Evolutionary conservation across 2,113 vertebrate genomes (phyloP).

Genomic region (Sapajus apella): DNA sequence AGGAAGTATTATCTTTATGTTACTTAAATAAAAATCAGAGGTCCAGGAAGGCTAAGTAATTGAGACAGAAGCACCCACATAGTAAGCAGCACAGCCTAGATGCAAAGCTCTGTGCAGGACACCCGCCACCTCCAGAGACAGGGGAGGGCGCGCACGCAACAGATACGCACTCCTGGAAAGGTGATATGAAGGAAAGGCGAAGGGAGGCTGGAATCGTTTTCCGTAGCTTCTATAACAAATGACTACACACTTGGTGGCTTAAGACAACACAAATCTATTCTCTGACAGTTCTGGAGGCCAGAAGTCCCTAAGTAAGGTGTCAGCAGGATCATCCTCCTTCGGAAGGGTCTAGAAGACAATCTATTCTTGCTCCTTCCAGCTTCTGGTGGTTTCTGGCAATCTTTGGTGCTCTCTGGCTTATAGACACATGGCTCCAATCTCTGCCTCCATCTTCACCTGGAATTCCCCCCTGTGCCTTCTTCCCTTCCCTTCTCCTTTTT

Average conservation of each 20-base stretch:
- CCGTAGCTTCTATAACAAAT: not conserved
- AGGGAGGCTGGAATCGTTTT: not conserved
- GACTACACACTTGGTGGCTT: not conserved
- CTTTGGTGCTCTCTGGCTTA: not conserved
- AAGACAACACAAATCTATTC: not conserved
- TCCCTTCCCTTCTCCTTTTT: not conserved
- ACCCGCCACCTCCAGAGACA: not conserved
- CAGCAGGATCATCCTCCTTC: not conserved
- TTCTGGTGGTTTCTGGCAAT: not conserved
- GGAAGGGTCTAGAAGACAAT: not conserved
- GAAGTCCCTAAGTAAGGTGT: not conserved
- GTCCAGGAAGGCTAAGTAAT: not conserved
- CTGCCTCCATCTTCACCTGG: not conserved
- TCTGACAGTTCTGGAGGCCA: not conserved
- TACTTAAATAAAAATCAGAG: not conserved
- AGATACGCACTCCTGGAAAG: fast-evolving
- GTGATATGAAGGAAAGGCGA: not conserved
- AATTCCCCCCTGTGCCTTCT: not conserved
- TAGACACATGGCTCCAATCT: not conserved
- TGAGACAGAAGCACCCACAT: not conserved
- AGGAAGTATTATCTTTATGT: not conserved
- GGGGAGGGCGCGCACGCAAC: fast-evolving
- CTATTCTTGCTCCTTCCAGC: not conserved
- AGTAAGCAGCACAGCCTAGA: not conserved
- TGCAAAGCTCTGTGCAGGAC: not conserved